Conservation (phyloP, 2,888 invertebrate genomes). For the Hesperia comma region DNA sequence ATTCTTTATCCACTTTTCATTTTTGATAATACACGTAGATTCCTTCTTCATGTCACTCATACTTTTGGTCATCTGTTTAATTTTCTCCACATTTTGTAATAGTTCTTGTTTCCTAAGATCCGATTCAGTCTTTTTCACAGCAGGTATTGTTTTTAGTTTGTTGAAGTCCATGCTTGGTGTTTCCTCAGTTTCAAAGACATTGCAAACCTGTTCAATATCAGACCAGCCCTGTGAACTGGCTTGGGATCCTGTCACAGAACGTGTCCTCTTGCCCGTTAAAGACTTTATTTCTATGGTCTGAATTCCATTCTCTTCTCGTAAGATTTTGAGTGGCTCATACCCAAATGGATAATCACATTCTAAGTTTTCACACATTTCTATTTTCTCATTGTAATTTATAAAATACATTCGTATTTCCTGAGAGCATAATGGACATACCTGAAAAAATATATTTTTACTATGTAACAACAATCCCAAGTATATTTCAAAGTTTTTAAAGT, state of each 20-base stretch:
- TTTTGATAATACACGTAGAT: constrained; percentile 49
- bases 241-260: constrained; percentile 47
- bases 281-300: constrained; percentile 47
- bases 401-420: constrained; percentile 55
- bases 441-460: constrained; percentile 46
- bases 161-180: constrained; percentile 19
- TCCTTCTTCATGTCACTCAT: constrained; percentile 43
- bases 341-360: constrained; percentile 69
- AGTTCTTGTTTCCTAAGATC: constrained; percentile 42
- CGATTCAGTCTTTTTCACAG: constrained; percentile 26
- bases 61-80: constrained; percentile 52
- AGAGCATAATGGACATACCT: constrained; percentile 67
- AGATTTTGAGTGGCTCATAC: constrained; percentile 56
- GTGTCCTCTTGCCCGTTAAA: constrained; percentile 36
- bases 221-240: constrained; percentile 44
- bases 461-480: too few species aligned
- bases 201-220: constrained; percentile 54
- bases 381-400: constrained; percentile 61
- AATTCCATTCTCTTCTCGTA: constrained; percentile 50
- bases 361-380: constrained; percentile 66
- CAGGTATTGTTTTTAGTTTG: background rate
- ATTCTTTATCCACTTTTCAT: constrained; percentile 62
- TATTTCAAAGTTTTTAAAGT: too few species aligned
- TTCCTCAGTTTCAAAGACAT: constrained; percentile 51
- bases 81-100: constrained; percentile 51